Percentiles rank a stretch among this genome's conserved stretches.
phyloP scores from a whole-genome alignment of 2,113 vertebrate species.

The Bungarus multicinctus region DNA sequence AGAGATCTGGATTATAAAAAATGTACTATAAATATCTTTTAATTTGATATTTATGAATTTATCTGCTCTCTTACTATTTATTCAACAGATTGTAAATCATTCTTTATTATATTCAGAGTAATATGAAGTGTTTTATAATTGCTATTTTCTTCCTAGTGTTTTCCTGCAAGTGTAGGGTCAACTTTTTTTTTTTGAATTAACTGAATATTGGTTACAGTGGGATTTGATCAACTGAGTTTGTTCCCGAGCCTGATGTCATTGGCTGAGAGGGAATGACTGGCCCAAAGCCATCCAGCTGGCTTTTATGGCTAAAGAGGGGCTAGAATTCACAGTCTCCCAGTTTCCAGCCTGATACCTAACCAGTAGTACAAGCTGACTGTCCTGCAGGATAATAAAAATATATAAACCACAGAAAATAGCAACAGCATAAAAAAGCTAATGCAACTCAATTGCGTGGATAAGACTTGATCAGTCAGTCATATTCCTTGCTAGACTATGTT shows the following conservation, averaged over 20 bases:
- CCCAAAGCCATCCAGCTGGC: no score
- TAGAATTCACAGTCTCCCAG: no score
- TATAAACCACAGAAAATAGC: background rate
- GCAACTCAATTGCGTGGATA: background rate
- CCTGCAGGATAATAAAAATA: background rate
- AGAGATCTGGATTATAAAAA: background rate
- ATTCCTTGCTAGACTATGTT: background rate
- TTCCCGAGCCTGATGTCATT: no score
- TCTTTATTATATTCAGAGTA: background rate
- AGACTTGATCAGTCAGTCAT: background rate
- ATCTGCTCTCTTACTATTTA: background rate
- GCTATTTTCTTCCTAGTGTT: background rate
- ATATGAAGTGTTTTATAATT: background rate
- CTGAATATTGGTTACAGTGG: background rate
- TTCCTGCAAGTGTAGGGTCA: background rate
- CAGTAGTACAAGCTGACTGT: no score
- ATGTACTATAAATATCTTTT: background rate
- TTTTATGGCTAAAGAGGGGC: no score
- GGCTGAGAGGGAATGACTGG: no score
- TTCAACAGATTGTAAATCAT: background rate
- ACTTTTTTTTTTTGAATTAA: background rate
- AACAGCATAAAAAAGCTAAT: background rate
- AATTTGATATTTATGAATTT: background rate
- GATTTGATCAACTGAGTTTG: background rate
- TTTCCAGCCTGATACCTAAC: no score